These are phyloP conservation scores for Rhinolophus sinicus DNA, from an alignment of 2,113 vertebrate genomes.

Conservation along the genomic window DNA sequence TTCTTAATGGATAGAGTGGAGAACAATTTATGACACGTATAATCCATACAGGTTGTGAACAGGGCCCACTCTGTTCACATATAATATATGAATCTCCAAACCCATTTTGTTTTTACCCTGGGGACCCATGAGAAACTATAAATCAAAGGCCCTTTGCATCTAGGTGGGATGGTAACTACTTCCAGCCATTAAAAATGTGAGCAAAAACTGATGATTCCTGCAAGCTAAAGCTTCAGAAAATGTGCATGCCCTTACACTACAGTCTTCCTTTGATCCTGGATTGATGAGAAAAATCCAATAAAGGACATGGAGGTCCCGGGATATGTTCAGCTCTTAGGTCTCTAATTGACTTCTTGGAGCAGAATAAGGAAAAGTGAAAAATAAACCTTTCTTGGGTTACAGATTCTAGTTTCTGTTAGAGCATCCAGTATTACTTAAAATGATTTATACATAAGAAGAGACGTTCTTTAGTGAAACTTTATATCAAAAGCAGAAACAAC, in stretches of 20 bases:
- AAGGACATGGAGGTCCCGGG: not conserved
- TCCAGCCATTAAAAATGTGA: not conserved
- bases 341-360: not conserved
- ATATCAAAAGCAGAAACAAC: not conserved
- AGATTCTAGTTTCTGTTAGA: not conserved
- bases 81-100: not conserved
- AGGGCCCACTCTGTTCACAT: not conserved
- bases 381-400: not conserved
- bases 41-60: not conserved
- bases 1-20: not conserved
- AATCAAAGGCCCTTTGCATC: not conserved
- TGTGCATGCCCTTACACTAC: not conserved
- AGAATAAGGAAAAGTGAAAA: not conserved
- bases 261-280: not conserved
- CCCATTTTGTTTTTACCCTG: not conserved
- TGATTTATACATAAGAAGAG: not conserved
- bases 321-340: not conserved
- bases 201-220: not conserved
- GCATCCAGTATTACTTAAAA: not conserved
- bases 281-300: not conserved
- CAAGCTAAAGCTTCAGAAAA: not conserved
- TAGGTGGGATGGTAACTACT: not conserved
- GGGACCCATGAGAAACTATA: not conserved
- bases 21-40: not conserved
- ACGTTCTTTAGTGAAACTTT: not conserved